Evolutionary conservation across 2,113 vertebrate genomes (phyloP), one percentile per base, ranked within the genome.

Genomic region (Theristicus caerulescens): DNA sequence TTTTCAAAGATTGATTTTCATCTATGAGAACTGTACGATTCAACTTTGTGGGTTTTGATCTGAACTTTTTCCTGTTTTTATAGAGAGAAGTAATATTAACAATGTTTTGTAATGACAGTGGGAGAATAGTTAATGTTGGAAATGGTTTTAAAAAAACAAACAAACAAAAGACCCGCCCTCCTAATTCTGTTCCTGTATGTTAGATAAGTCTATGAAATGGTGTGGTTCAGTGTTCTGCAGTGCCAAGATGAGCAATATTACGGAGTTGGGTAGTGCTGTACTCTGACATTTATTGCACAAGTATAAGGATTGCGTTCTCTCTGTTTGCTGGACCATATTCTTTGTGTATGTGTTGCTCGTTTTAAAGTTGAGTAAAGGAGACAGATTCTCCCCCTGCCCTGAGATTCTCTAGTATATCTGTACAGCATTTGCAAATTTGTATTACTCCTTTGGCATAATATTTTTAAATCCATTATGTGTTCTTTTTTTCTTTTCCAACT

Each of bases 361-460:
- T 57, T 84, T 66, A 40, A 51, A 79, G 25, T 13, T 70, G 25
- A 86, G 4, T 27, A 38, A 52, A 65, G 6, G 20, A 65, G 22
- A 24, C 3, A 51, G 11, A 54, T 62, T 19, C 5, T 27, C 2
- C 2, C 7, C 24, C 18, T 1, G 4, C 1, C 5, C 7, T 7
- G 0, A 1, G 0, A 6, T 67, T 34, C 31, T 66, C 6, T 38
- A 5, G 4, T 54, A 5, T 31, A 74, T 40, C 18, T 82, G 27
- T 62, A 31, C 3, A 44, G 10, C 25, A 59, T 40, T 67, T 67
- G 10, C 1, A 67, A 34, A 59, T 47, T 44, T 52, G 6, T 36
- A 3, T 51, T 38, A 44, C 13, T 76, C 22, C 20, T 44, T 86
- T 88, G 46, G 4, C 16, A 16, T 11, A 32, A 31, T 38, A 13